Base-by-base conservation (phyloP, 2,888 invertebrate species). In the Tricholauxania praeusta region DNA sequence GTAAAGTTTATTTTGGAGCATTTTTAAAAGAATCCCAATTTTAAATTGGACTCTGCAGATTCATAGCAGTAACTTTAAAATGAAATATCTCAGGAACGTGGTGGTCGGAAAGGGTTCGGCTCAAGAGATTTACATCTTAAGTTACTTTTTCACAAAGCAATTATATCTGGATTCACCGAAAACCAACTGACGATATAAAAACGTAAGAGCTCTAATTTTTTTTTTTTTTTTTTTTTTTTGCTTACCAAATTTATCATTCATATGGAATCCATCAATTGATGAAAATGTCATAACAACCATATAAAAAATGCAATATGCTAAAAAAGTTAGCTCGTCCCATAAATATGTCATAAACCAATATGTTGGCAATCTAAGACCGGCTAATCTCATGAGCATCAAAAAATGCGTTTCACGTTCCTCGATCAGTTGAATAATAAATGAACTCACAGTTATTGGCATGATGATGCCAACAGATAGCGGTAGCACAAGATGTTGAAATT, bases 321-420 rank as follows among this genome's bases (percentile, higher is more conserved):
- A 66, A 69, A 79, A 82, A 0, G 79, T 81, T 5, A 80, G 71
- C n/a, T 79, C 76, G 68, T 85, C 85, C 83, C 84, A 93, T 0
- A 93, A 65, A 15, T 92, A 90, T 0, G 92, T 90, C 0, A 92
- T 89, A 4, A 89, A 80, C 95, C 95, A 96, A 87, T 92, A 91
- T 8, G 91, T 89, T 0, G 88, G 84, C 1, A 92, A 90, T 74
- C 90, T 90, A 0, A 92, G 89, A 0, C 94, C 94, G 2, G 93
- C 92, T 0, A 94, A 92, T 77, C 91, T 90, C 82, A 94, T 94
- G 47, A 94, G 86, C 65, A 93, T 89, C 80, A 93, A 93, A 0
- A 93, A 90, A 65, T 93, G 91, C 52, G 89, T 89, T 5, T 90
- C 87, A n/a, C 92, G 89, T 83, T 95, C 95, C 87, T 92, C 88